A percentile compares a stretch with the other conserved stretches of the same genome.
These are phyloP conservation scores for Pantala flavescens DNA, from an alignment of 1,140 invertebrate species.

Conservation along the genomic window DNA sequence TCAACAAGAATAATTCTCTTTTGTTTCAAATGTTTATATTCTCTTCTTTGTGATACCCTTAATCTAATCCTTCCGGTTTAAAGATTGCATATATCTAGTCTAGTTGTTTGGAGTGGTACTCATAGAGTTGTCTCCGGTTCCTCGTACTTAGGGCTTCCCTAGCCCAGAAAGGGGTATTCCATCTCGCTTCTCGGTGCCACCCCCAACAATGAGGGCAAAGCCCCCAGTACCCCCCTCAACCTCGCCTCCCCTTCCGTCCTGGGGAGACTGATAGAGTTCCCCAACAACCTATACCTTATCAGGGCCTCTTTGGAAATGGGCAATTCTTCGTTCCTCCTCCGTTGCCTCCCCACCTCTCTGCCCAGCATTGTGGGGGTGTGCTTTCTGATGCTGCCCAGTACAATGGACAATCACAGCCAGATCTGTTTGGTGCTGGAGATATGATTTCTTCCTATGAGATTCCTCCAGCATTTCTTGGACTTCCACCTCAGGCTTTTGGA, in stretches of 20 bases:
- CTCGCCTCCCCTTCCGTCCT: background rate
- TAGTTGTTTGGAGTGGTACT: no score
- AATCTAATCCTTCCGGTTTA: no score
- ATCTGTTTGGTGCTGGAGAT: background rate
- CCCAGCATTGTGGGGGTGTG: background rate
- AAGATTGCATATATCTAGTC: no score
- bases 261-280: background rate
- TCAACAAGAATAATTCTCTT: no score
- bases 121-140: no score
- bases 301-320: background rate
- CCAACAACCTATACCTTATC: background rate
- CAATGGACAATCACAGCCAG: background rate
- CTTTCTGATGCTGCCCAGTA: background rate
- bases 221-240: background rate
- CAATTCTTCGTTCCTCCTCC: background rate
- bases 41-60: no score
- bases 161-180: background rate
- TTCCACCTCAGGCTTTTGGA: background rate
- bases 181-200: background rate
- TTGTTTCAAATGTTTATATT: no score
- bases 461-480: background rate
- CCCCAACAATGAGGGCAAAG: background rate
- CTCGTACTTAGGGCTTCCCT: background rate
- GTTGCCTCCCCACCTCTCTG: background rate
- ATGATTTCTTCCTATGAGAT: background rate